Conservation (phyloP, 53 echinoderm and acorn worm genomes). For the Luidia sarsii region DNA sequence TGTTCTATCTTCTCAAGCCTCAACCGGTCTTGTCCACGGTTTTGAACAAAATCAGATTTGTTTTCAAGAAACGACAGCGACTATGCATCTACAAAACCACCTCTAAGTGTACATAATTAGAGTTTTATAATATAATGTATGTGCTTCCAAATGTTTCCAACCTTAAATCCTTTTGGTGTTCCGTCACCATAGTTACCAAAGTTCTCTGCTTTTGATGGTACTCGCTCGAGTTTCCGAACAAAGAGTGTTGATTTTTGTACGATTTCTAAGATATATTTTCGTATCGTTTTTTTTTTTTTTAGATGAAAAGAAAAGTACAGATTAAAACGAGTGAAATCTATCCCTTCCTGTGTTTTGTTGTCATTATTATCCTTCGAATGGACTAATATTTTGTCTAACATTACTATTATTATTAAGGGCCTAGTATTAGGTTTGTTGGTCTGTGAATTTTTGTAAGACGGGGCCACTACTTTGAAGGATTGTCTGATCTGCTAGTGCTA, state of each 20-base stretch:
- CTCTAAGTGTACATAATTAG: too few relatives aligned
- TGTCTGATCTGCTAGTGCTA: too few relatives aligned
- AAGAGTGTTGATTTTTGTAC: conserved; percentile 29
- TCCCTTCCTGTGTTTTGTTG: not conserved
- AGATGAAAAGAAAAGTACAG: conserved; percentile 14
- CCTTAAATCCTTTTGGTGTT: not conserved
- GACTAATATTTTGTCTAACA: not conserved
- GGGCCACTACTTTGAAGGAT: too few relatives aligned
- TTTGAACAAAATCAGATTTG: too few relatives aligned
- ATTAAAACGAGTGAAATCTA: conserved; percentile 7
- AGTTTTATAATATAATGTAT: conserved; percentile 39
- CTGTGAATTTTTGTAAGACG: too few relatives aligned
- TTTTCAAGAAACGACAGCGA: too few relatives aligned
- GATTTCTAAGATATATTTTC: conserved; percentile 47
- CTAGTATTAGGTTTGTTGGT: too few relatives aligned
- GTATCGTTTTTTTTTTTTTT: conserved; percentile 19
- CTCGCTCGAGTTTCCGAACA: conserved; percentile 4
- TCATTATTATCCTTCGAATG: not conserved
- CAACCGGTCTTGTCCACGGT: too few relatives aligned
- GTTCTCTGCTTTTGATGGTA: conserved; percentile 19
- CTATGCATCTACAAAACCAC: too few relatives aligned
- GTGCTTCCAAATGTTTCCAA: conserved; percentile 47
- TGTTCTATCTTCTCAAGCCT: too few relatives aligned
- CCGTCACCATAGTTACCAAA: conserved; percentile 26
- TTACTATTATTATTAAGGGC: too few relatives aligned